Base-by-base conservation (phyloP, 2,797 vertebrate species). In the Menidia menidia region DNA sequence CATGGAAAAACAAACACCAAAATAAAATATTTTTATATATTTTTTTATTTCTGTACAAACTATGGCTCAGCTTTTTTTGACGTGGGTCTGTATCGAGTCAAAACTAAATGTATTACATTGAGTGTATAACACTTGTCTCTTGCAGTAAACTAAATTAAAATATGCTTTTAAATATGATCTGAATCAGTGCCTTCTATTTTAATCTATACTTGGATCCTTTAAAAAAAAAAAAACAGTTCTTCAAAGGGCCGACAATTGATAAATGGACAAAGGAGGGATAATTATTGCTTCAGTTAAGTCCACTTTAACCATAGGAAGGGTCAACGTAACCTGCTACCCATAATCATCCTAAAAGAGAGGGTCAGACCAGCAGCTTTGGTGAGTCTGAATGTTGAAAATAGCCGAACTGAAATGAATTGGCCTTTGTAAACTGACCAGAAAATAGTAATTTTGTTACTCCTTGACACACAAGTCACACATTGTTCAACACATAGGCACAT, bases 381-480 rank as follows among this genome's bases (percentile, higher is more conserved):
- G 68, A 41, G 45, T 41, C 56, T 64, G 62, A 55, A 64, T 74
- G 55, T 60, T 73, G n/a, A 43, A 56, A 78, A 42, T 35, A 45
- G 56, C 65, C 74, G 43, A 73, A 41, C 32, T 58, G 32, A 81
- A 60, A 64, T 87, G 80, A 91, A 86, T 64, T 60, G 72, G 14
- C 32, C 62, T 73, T 81, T 91, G 83, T 85, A 52, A 82, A 75
- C 67, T 9, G 16, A 61, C 52, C 44, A 55, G 56, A 53, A 42
- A 47, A 53, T 55, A 54, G 53, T 31, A 32, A 63, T 52, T 65
- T 65, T 80, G 75, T 69, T 78, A 50, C 43, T 48, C 30, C 32
- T 57, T 53, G 73, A 45, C 4, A 6, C 42, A 58, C 51, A 63
- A 71, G 68, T 81, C 60, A 51, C 18, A 57, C 77, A 73, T 55